Conservation (phyloP, 2,797 vertebrate species). For the Scarus forsteni region DNA sequence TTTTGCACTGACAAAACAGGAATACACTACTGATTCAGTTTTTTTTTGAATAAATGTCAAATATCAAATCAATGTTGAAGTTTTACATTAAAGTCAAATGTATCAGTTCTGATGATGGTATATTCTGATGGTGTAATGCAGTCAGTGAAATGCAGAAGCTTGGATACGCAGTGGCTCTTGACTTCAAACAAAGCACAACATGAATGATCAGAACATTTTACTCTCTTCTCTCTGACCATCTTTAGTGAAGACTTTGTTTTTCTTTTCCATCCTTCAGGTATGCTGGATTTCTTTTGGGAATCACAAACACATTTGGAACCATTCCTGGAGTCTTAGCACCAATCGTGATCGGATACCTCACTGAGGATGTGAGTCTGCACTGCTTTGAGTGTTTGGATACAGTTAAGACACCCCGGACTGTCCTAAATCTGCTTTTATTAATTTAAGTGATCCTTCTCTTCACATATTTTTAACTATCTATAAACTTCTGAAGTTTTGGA, state of each 20-base stretch:
- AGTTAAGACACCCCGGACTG: background rate
- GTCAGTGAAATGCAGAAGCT: no score
- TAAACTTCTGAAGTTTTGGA: background rate
- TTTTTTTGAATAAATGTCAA: no score
- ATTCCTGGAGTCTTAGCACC: conserved; percentile 87
- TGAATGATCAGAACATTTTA: no score
- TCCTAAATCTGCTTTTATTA: background rate
- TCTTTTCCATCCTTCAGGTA: conserved; percentile 71
- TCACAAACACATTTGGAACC: conserved; percentile 89
- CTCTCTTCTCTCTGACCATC: no score
- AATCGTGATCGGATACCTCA: conserved; percentile 83
- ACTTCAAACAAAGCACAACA: no score
- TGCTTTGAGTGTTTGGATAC: background rate
- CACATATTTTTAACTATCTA: background rate
- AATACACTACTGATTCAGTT: no score
- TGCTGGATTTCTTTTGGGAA: conserved; percentile 87
- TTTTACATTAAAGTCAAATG: no score
- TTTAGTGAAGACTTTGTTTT: background rate
- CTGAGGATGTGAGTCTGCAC: conserved; percentile 81
- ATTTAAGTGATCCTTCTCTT: background rate
- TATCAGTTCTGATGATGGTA: no score
- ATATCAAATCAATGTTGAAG: no score
- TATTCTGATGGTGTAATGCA: no score
- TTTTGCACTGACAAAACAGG: no score
- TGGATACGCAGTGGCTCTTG: no score